These are phyloP conservation scores for Prionailurus viverrinus DNA, from an alignment of 2,113 vertebrate species.

Conservation along the genomic window DNA sequence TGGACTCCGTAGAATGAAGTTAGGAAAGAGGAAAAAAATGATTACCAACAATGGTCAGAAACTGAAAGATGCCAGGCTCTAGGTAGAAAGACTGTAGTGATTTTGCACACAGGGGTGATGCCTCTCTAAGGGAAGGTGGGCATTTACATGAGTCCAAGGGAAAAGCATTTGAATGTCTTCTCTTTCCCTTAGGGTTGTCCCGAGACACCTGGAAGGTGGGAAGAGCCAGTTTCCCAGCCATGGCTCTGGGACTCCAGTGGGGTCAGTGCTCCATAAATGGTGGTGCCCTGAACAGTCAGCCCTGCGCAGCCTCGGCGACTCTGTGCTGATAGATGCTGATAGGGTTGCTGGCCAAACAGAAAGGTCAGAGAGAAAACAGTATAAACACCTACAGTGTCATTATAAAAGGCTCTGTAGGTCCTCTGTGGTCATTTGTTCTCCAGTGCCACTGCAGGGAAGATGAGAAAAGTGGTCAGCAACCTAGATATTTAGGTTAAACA, in stretches of 20 bases:
- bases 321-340: accelerated
- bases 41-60: neutral
- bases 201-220: neutral
- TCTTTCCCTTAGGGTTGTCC: neutral
- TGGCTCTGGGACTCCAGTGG: neutral
- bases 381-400: accelerated
- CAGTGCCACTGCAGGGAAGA: too few species aligned
- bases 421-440: too few species aligned
- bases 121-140: neutral
- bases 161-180: neutral
- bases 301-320: accelerated
- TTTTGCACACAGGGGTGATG: accelerated
- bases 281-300: neutral
- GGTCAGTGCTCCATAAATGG: too few species aligned
- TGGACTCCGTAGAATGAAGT: accelerated
- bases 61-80: neutral
- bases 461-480: neutral
- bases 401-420: neutral
- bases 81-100: neutral
- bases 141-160: accelerated
- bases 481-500: neutral
- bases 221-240: neutral
- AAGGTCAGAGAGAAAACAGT: neutral
- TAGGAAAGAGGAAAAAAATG: neutral
- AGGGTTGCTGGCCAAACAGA: neutral